Evolutionary conservation across 35 echinoderm and acorn worm genomes (phyloP).

Genomic region (Chiridota heheva): DNA sequence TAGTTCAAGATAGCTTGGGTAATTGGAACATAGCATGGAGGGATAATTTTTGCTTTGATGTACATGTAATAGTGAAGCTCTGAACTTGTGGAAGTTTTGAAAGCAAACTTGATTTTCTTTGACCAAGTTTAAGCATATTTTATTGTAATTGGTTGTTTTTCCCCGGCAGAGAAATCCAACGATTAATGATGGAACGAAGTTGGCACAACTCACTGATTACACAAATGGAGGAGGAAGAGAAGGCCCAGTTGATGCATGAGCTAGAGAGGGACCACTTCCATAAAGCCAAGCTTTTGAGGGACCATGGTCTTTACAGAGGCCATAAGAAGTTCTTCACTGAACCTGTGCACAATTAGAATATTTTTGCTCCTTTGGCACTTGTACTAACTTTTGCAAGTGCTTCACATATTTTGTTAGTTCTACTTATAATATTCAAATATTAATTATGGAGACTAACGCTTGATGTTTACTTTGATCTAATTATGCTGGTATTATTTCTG

Average conservation of each 20-base stretch:
- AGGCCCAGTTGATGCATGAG: slow-evolving; percentile 36
- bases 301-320: slow-evolving; percentile 87
- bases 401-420: too few species aligned
- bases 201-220: slow-evolving; percentile 84
- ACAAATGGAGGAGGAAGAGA: slow-evolving; percentile 71
- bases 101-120: neutral
- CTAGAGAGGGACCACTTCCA: slow-evolving; percentile 66
- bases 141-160: neutral
- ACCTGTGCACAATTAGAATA: slow-evolving; percentile 59
- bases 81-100: neutral
- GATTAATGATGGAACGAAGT: slow-evolving; percentile 55
- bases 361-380: too few species aligned
- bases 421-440: too few species aligned
- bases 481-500: too few species aligned
- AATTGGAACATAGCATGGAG: neutral
- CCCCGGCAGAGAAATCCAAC: slow-evolving; percentile 62
- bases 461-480: too few species aligned
- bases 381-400: too few species aligned
- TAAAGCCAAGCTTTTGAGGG: slow-evolving; percentile 73
- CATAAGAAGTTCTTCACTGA: slow-evolving; percentile 74
- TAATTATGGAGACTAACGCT: too few species aligned
- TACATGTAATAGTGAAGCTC: neutral
- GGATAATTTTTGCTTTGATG: neutral
- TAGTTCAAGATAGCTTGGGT: too few species aligned
- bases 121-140: neutral